Conservation (phyloP, 2,888 invertebrate species). For the Mayetiola destructor region DNA sequence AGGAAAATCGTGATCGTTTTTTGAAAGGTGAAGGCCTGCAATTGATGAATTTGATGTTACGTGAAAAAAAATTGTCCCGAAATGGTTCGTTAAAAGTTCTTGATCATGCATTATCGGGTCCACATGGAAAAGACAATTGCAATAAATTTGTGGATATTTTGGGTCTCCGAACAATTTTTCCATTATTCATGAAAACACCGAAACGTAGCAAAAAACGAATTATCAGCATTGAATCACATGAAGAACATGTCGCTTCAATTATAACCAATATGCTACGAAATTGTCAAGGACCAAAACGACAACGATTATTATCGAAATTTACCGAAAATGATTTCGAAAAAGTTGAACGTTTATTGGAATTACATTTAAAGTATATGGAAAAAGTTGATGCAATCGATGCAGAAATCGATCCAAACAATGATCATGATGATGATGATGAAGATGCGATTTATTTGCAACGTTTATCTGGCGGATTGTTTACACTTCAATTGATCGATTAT, state of each 20-base stretch:
- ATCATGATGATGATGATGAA: conserved; percentile 53
- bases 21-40: conserved; percentile 94
- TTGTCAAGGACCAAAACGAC: conserved; percentile 79
- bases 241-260: conserved; percentile 89
- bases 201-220: conserved; percentile 65
- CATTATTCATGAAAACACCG: conserved; percentile 98
- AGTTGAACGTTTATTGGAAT: conserved; percentile 86
- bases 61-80: conserved; percentile 91
- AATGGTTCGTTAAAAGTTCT: conserved; percentile 93
- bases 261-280: conserved; percentile 87
- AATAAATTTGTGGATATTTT: conserved; percentile 97
- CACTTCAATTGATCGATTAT: conserved; percentile 86
- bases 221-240: conserved; percentile 75
- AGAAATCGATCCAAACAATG: conserved; percentile 51
- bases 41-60: conserved; percentile 92
- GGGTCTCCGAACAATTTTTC: conserved; percentile 90
- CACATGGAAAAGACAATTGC: conserved; percentile 87
- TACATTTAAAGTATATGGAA: conserved; percentile 93
- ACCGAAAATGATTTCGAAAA: conserved; percentile 97
- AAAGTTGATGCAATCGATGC: conserved; percentile 77
- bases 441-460: conserved; percentile 76
- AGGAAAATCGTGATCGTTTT: conserved; percentile 80
- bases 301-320: conserved; percentile 85
- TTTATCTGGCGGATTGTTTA: conserved; percentile 89
- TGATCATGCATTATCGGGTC: conserved; percentile 92